Evolutionary conservation across 2,888 invertebrate species (phyloP).

Genomic region (Rhaphigaster nebulosa): DNA sequence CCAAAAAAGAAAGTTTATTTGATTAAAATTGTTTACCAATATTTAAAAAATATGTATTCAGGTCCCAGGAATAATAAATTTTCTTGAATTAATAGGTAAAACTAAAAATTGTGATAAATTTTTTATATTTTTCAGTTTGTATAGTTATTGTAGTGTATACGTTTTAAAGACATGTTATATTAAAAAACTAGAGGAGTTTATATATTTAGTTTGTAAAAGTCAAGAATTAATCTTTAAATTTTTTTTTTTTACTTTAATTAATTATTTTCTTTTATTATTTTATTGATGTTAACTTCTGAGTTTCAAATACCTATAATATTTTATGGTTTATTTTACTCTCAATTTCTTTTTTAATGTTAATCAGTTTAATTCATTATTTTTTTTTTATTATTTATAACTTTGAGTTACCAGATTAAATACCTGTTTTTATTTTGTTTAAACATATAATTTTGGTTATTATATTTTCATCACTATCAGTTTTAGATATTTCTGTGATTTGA

Average conservation of each 20-base stretch:
- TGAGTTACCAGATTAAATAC: background rate
- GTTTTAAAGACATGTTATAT: background rate
- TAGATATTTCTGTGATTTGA: background rate
- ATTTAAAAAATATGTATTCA: too few relatives aligned
- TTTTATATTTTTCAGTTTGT: background rate
- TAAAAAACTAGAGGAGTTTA: background rate
- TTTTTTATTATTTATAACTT: background rate
- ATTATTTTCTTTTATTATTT: background rate
- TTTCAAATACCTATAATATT: background rate
- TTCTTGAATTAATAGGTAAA: background rate
- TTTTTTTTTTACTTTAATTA: background rate
- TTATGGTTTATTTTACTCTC: background rate
- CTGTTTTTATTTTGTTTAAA: background rate
- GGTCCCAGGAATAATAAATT: background rate
- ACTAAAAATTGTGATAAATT: background rate
- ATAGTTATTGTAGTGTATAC: background rate
- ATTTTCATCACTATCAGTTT: background rate
- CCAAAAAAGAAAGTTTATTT: background rate
- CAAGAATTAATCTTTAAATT: background rate
- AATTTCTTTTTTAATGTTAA: background rate
- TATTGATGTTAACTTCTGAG: too few relatives aligned
- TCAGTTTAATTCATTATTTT: background rate
- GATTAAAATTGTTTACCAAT: background rate
- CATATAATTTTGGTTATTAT: background rate
- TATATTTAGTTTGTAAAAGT: background rate